Evolutionary conservation across 1,140 invertebrate species (phyloP).

Genomic region (Neomicropteryx cornuta): DNA sequence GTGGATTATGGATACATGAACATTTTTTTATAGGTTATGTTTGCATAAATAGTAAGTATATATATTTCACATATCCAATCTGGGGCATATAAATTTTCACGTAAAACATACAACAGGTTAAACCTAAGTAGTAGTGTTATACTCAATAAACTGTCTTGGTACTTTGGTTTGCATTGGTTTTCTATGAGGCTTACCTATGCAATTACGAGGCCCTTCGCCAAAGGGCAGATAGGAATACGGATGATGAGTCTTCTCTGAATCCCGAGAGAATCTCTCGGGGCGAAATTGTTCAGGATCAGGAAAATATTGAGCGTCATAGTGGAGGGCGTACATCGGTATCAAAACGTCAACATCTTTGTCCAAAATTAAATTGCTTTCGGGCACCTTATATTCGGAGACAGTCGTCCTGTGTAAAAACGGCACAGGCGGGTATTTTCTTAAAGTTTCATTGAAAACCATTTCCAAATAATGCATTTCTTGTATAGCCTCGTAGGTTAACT

Average conservation of each 20-base stretch:
- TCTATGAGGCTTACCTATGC: slow-evolving; percentile 27
- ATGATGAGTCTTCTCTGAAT: slow-evolving; percentile 9
- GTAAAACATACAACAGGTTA: too few relatives aligned
- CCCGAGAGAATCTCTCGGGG: slow-evolving; percentile 38
- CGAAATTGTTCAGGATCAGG: slow-evolving; percentile 28
- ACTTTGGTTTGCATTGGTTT: too few relatives aligned
- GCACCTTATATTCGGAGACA: slow-evolving; percentile 8
- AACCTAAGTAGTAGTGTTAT: too few relatives aligned
- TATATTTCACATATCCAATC: too few relatives aligned
- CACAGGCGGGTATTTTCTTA: slow-evolving; percentile 25
- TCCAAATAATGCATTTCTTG: slow-evolving; percentile 28
- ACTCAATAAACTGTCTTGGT: too few relatives aligned
- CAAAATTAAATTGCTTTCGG: slow-evolving; percentile 3
- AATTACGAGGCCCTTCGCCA: slow-evolving; percentile 21
- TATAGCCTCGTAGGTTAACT: slow-evolving; percentile 27
- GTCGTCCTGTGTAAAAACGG: slow-evolving; percentile 16
- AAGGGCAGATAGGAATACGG: slow-evolving; percentile 10
- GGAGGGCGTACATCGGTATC: slow-evolving; percentile 30
- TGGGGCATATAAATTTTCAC: too few relatives aligned
- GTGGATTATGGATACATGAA: too few relatives aligned
- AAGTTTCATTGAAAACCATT: slow-evolving; percentile 19
- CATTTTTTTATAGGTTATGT: too few relatives aligned
- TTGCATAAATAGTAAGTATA: too few relatives aligned
- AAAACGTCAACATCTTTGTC: slow-evolving; percentile 7
- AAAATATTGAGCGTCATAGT: slow-evolving; percentile 8